These are phyloP conservation scores for Papilio glaucus DNA, from an alignment of 1,140 invertebrate genomes.

Conservation along the genomic window DNA sequence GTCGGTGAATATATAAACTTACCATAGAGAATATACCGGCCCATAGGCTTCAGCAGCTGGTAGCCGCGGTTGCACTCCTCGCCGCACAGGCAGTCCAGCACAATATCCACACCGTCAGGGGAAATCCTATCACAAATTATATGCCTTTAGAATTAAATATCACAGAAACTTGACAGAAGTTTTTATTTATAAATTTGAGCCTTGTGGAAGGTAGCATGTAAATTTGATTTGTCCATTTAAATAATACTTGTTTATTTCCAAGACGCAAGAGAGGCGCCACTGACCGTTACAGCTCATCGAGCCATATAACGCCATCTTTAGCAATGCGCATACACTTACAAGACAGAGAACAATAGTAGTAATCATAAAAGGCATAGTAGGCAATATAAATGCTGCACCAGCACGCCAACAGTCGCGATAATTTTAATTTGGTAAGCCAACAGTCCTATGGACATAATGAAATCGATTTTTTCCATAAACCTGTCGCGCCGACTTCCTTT, in stretches of 20 bases:
- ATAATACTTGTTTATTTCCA: no score
- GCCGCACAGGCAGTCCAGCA: constrained; percentile 94
- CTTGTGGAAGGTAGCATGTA: no score
- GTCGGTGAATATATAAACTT: constrained; percentile 53
- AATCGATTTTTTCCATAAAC: constrained; percentile 16
- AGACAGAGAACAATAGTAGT: no score
- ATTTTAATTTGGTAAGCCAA: not conserved
- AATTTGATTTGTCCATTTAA: no score
- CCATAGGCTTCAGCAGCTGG: constrained; percentile 93
- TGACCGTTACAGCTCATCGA: no score
- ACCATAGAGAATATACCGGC: constrained; percentile 94
- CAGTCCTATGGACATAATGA: not conserved
- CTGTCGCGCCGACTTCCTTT: constrained; percentile 30
- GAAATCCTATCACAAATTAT: constrained; percentile 84
- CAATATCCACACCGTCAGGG: constrained; percentile 93
- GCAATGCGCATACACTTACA: no score
- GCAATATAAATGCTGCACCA: no score
- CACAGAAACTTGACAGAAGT: not conserved
- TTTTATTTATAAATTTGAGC: no score
- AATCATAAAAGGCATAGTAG: no score
- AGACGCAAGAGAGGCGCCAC: no score
- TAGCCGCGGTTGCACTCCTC: constrained; percentile 95
- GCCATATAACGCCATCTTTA: no score
- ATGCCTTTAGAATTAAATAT: constrained; percentile 12
- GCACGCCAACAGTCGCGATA: not conserved